Conservation (phyloP, 2,113 vertebrate species). For the Phasianus colchicus region DNA sequence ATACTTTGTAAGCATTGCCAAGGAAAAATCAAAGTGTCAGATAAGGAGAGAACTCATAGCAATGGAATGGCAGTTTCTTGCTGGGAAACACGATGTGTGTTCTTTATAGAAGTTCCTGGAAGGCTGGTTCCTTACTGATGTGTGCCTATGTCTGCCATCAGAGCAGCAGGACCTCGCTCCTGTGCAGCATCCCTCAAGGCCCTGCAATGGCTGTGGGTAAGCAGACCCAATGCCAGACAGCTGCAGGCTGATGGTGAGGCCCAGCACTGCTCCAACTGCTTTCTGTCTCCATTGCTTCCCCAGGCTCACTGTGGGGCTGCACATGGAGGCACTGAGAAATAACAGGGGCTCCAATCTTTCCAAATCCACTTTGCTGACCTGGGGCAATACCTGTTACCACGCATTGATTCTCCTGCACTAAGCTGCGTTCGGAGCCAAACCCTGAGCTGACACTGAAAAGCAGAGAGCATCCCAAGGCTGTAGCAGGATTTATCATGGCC, state of each 20-base stretch:
- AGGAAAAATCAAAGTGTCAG: not conserved
- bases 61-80: not conserved
- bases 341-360: rapidly evolving
- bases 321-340: not conserved
- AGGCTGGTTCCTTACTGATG: not conserved
- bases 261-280: rapidly evolving
- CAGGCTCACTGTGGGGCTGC: rapidly evolving
- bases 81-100: not conserved
- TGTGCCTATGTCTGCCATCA: rapidly evolving
- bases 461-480: not conserved
- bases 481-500: not conserved
- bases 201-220: too few species aligned
- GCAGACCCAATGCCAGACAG: not conserved
- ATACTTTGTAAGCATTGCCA: not conserved
- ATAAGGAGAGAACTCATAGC: not conserved
- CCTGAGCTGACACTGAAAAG: not conserved
- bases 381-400: not conserved
- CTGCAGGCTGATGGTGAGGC: not conserved
- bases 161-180: not conserved
- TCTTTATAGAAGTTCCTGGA: not conserved
- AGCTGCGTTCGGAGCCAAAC: not conserved
- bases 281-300: not conserved
- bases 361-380: not conserved
- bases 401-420: not conserved
- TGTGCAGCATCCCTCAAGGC: not conserved